A percentile compares a stretch with the other conserved stretches of the same genome.
phyloP scores from a whole-genome alignment of 2,797 vertebrate genomes.

The Phataginus tricuspis region DNA sequence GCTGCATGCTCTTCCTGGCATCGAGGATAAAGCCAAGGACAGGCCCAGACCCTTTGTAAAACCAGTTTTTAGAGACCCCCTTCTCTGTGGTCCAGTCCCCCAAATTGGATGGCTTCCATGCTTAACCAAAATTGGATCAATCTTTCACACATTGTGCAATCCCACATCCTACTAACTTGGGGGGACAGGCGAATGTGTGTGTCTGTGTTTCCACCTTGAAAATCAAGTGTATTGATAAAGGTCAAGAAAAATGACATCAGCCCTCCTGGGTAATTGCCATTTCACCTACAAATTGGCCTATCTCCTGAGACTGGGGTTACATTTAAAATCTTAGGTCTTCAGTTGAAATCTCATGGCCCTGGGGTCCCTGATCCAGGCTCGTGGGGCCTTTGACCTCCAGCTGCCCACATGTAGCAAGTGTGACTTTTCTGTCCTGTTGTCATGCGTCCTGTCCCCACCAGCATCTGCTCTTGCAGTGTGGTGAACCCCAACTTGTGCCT shows the following conservation, averaged over 20 bases:
- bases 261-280: not conserved
- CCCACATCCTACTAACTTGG: not conserved
- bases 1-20: not conserved
- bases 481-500: accelerated
- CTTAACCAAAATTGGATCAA: not conserved
- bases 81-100: not conserved
- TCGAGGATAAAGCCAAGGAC: not conserved
- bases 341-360: not conserved
- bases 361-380: not conserved
- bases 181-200: not conserved
- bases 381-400: not conserved
- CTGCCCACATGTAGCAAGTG: not conserved
- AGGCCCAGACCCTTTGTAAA: not conserved
- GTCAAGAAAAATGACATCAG: not conserved
- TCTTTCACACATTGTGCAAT: not conserved
- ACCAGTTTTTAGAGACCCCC: not conserved
- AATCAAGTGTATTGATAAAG: not conserved
- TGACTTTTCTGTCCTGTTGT: not conserved
- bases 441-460: not conserved
- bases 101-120: not conserved
- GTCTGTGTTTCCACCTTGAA: not conserved
- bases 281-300: not conserved
- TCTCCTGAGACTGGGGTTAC: not conserved
- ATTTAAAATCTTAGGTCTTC: not conserved
- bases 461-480: too few species aligned